Base-by-base conservation (phyloP, 2,888 invertebrate species). In the Drosophila sordidula region DNA sequence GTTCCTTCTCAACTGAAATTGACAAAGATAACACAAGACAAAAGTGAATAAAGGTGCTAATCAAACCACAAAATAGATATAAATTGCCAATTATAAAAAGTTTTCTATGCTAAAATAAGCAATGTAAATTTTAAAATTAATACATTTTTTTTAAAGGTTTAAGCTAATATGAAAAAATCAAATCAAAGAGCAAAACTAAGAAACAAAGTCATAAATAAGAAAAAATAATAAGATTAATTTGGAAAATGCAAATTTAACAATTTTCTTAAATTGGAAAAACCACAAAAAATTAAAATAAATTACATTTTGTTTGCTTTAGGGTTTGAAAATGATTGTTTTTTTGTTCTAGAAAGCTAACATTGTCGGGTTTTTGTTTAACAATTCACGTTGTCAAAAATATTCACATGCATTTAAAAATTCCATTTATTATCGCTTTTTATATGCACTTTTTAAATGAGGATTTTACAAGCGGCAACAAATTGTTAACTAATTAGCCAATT, bases 401-500 rank as follows among this genome's bases (percentile, higher is more conserved):
- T 34, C 14, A 3, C 38, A 52, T 38, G 12, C 9, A 59, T 32
- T 38, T 16, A 6, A 38, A 5, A 49, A 34, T 16, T 3, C 11
- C n/a, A 8, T 39, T 44, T 36, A 29, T 47, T 8, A 47, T 16
- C 16, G 9, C 18, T 18, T 18, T 18, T 18, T 18, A 16, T 0
- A 11, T 8, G 9, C 11, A 34, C 29, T 25, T 32, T 45, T 26
- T 14, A 14, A 12, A 38, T 22, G 12, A 50, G 8, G 3, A 22
- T 6, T 29, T 25, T 39, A 12, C 1, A 46, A 34, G 36, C 29
- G 55, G n/a, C 65, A 41, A 39, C 34, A 18, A 25, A 51, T 52
- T 57, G 51, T 49, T 68, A 11, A 14, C 9, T 26, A 52, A 51
- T 51, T 36, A 32, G 11, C 9, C 49, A 70, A 74, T 66, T 58